Evolutionary conservation across 2,888 invertebrate species (phyloP).

Genomic region (Julus scanicus): DNA sequence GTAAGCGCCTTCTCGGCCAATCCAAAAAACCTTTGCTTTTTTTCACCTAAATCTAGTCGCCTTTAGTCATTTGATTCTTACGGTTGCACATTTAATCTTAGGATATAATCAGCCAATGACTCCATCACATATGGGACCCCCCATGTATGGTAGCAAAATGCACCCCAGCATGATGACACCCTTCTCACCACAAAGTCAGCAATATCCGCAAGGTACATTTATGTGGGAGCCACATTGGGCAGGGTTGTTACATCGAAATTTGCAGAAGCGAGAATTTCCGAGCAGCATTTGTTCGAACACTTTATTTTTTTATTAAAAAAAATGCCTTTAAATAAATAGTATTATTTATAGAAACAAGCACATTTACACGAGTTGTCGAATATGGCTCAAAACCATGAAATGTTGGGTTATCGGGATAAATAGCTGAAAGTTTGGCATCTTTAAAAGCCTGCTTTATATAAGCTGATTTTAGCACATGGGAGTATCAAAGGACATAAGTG

Average conservation of each 20-base stretch:
- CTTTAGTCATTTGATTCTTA: slow-evolving; percentile 22
- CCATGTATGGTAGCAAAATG: slow-evolving; percentile 65
- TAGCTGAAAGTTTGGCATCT: background rate
- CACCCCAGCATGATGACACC: slow-evolving; percentile 61
- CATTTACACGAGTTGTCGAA: background rate
- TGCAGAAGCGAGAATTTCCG: too few relatives aligned
- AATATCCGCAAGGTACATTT: slow-evolving; percentile 61
- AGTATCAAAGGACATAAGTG: slow-evolving; percentile 3
- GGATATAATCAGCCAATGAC: slow-evolving; percentile 73
- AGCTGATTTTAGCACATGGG: background rate
- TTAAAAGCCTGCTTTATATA: background rate
- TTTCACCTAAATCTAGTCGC: slow-evolving; percentile 38
- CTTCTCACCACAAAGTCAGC: slow-evolving; percentile 64
- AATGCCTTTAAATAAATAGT: background rate
- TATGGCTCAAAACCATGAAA: background rate
- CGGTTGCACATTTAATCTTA: slow-evolving; percentile 58
- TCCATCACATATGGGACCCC: slow-evolving; percentile 69
- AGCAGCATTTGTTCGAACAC: background rate
- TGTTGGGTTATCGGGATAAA: background rate
- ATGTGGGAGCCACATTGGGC: slow-evolving; percentile 24
- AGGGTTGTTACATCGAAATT: slow-evolving; percentile 10
- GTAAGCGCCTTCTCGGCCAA: slow-evolving; percentile 61
- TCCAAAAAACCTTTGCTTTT: background rate
- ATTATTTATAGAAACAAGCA: background rate
- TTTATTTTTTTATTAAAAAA: background rate